Evolutionary conservation across 2,113 vertebrate genomes (phyloP).

Genomic region (Anguilla rostrata): DNA sequence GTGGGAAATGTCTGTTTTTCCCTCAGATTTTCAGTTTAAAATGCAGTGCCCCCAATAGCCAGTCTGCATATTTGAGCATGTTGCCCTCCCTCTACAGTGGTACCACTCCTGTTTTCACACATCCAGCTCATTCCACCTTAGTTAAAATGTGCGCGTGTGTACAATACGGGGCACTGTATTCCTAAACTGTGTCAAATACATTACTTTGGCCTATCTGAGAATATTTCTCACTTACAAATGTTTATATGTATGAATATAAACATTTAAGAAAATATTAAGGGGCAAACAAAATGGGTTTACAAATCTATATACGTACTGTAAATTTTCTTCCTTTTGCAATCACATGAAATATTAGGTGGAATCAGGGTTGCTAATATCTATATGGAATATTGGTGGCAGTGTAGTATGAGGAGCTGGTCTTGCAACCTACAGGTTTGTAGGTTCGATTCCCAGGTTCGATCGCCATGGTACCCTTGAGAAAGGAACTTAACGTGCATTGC

Average conservation of each 20-base stretch:
- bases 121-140: background rate
- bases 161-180: constrained; percentile 23
- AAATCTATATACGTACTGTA: background rate
- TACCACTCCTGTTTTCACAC: background rate
- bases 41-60: constrained; percentile 13
- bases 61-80: background rate
- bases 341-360: background rate
- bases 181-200: constrained; percentile 14
- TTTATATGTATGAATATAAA: constrained; percentile 22
- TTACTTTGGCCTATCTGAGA: constrained; percentile 31
- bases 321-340: background rate
- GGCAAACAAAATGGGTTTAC: constrained; percentile 15
- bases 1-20: constrained; percentile 19
- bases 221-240: background rate
- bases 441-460: no score
- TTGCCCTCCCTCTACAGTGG: background rate
- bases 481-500: no score
- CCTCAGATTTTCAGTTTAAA: constrained; percentile 26
- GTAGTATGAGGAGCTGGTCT: no score
- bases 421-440: no score
- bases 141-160: background rate
- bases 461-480: no score
- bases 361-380: background rate
- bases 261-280: background rate
- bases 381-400: no score